Conservation (phyloP, 2,888 invertebrate genomes). For the Drosophila acutilabella region DNA sequence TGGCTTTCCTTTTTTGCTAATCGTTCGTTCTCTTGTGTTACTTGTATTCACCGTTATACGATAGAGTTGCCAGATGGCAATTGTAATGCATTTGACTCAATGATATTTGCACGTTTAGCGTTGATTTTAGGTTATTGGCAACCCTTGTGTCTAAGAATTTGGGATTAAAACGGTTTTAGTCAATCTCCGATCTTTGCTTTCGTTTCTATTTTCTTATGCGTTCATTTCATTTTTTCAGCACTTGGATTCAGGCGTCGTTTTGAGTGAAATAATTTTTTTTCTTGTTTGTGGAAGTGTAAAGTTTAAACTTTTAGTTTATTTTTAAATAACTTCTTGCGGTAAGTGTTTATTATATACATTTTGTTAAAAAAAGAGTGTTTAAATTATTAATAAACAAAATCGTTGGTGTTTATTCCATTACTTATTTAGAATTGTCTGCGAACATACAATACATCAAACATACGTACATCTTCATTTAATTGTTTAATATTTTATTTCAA, state of each 20-base stretch:
- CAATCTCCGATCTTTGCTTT: background rate
- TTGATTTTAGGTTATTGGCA: background rate
- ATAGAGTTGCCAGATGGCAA: slow-evolving; percentile 24
- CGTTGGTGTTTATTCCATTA: too few relatives aligned
- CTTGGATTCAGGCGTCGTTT: background rate
- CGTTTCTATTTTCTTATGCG: slow-evolving; percentile 1
- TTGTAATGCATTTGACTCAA: accelerated
- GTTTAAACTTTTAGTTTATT: background rate
- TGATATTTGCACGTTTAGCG: background rate
- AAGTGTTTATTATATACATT: background rate
- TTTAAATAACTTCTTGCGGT: background rate
- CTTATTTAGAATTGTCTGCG: background rate
- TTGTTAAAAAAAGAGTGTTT: background rate
- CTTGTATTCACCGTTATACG: slow-evolving; percentile 42
- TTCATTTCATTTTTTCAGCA: background rate
- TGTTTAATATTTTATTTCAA: too few relatives aligned
- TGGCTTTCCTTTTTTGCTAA: background rate
- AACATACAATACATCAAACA: background rate
- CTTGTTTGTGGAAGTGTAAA: background rate
- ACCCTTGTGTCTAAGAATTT: slow-evolving; percentile 1
- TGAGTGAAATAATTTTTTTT: background rate
- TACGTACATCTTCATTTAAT: background rate
- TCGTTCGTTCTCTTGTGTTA: background rate
- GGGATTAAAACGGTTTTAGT: background rate
- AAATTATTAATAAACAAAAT: background rate